A percentile compares a stretch with the other conserved stretches of the same genome.
These are phyloP conservation scores for Bombus confusus DNA, from an alignment of 1,140 invertebrate genomes.

Conservation along the genomic window DNA sequence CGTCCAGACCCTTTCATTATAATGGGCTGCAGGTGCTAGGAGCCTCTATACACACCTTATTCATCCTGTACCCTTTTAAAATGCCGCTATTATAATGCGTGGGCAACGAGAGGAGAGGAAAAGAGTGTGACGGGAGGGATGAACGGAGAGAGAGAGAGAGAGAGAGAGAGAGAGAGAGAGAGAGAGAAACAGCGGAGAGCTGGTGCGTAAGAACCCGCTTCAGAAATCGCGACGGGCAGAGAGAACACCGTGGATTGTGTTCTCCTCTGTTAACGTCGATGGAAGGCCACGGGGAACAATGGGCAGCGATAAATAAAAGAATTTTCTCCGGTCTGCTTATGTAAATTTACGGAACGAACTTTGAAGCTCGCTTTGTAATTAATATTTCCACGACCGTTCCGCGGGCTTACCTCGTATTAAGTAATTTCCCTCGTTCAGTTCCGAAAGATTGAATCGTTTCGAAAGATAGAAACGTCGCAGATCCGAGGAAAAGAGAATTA, in stretches of 20 bases:
- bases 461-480: neutral
- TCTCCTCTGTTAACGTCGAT: conserved; percentile 59
- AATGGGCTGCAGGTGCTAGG: conserved; percentile 72
- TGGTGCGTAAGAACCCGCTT: conserved; percentile 50
- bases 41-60: conserved; percentile 66
- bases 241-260: conserved; percentile 52
- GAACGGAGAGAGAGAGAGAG: neutral
- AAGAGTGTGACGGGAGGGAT: neutral
- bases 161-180: neutral
- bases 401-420: conserved; percentile 24
- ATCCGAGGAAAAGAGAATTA: neutral
- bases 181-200: neutral
- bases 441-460: conserved; percentile 11
- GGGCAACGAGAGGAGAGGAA: conserved; percentile 44
- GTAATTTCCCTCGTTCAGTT: conserved; percentile 26
- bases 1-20: conserved; percentile 65
- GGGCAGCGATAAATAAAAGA: conserved; percentile 56
- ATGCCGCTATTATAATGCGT: conserved; percentile 70
- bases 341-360: conserved; percentile 46
- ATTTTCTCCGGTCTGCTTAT: conserved; percentile 47
- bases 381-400: conserved; percentile 32
- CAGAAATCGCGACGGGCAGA: conserved; percentile 58
- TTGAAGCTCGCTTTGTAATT: conserved; percentile 41
- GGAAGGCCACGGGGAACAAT: conserved; percentile 58
- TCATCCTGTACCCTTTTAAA: conserved; percentile 68